Evolutionary conservation across 2,888 invertebrate genomes (phyloP), one percentile per base, ranked within the genome.

Genomic region (Philereme vetulata): DNA sequence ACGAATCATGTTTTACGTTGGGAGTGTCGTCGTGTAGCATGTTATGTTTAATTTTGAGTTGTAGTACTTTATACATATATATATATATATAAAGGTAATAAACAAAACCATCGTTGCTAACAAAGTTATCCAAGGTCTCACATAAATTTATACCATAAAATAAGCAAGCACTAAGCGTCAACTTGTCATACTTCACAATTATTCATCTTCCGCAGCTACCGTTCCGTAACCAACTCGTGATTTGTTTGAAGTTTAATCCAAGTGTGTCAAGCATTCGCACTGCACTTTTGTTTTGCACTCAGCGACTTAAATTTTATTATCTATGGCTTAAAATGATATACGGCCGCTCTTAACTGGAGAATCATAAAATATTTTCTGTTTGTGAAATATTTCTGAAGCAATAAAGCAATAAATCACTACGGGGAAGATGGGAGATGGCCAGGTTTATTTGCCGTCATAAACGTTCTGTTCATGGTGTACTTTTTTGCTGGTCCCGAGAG

Each of bases 301-400:
- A 84, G 86, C 84, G 88, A 91, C 90, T 90, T 89, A 90, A 88
- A 87, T 90, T 92, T 90, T 91, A 91, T 91, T 90, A 88, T 90
- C 90, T 91, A 92, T 90, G 88, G 88, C 90, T 91, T 90, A 88
- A 91, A 90, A 90, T 92, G 91, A 92, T 90, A 91, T 92, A 92
- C 78, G 85, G 68, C 86, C 82, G 83, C 88, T 89, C 88, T 91
- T 90, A 91, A 92, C 87, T 90, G 87, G 88, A 83, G 90, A 88
- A 91, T 91, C 91, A 90, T 92, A 92, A 92, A 92, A 92, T 91
- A 90, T 92, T 91, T 91, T 91, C 91, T 90, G 92, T 92, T 91
- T 92, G 92, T 90, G 88, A 90, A 91, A 92, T 91, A 91, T 92
- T 91, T 90, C 91, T 89, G 90, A 90, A 83, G 92, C 91, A 91